These are phyloP conservation scores for Apis mellifera DNA, from an alignment of 1,140 invertebrate species.

Conservation along the genomic window Amel_HAv3.1 CM009934.2:11002501-11003000, in stretches of 20 bases:
- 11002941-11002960: background rate
- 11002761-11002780: constrained; percentile 55
- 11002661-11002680: constrained; percentile 42
- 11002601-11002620: constrained; percentile 37
- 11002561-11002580: background rate
- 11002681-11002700: constrained; percentile 42
- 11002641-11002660: constrained; percentile 20
- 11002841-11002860: constrained; percentile 22
- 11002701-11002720: constrained; percentile 44
- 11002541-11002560: no score
- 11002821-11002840: constrained; percentile 41
- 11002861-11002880: background rate
- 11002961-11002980: constrained; percentile 8
- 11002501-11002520: background rate
- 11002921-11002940: no score
- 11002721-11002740: constrained; percentile 39
- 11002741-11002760: constrained; percentile 63
- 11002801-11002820: constrained; percentile 17
- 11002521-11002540: background rate
- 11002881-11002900: background rate
- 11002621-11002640: constrained; percentile 43
- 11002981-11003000: background rate
- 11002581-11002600: background rate
- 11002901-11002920: background rate
- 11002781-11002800: background rate